A percentile compares a stretch with the other conserved stretches of the same genome.
phyloP scores from a whole-genome alignment of 2,888 invertebrate genomes.

The Lypha dubia region DNA sequence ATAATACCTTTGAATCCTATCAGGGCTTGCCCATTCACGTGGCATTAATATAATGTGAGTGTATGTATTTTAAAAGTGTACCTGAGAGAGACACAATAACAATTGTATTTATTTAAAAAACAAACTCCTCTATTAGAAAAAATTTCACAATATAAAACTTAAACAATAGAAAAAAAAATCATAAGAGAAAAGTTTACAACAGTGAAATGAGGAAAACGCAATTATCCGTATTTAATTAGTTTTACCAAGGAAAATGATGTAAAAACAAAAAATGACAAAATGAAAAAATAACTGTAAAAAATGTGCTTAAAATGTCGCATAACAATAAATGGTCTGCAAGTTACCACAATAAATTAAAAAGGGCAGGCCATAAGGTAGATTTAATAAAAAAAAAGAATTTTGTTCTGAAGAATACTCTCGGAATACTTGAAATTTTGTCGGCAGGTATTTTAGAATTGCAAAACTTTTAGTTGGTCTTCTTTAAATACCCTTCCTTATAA shows the following conservation, averaged over 20 bases:
- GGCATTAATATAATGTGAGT: constrained; percentile 46
- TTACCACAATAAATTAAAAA: neutral
- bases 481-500: too few species aligned
- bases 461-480: too few species aligned
- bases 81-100: constrained; percentile 14
- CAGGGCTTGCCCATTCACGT: constrained; percentile 52
- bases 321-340: constrained; percentile 6
- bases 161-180: constrained; percentile 18
- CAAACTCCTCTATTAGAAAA: constrained; percentile 12
- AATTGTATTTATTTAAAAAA: neutral
- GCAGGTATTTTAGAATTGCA: neutral
- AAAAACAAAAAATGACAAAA: constrained; percentile 15
- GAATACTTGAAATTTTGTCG: neutral
- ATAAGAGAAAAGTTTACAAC: constrained; percentile 3
- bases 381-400: neutral
- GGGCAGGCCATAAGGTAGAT: neutral
- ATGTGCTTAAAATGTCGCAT: neutral
- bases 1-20: constrained; percentile 62
- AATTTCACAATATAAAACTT: constrained; percentile 19
- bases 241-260: constrained; percentile 40
- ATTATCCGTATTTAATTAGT: constrained; percentile 71
- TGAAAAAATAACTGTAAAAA: neutral
- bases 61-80: constrained; percentile 16
- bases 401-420: neutral
- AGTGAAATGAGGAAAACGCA: constrained; percentile 53